Percentiles rank a stretch among this genome's conserved stretches.
These are phyloP conservation scores for Timema podura DNA, from an alignment of 2,888 invertebrate species.

Conservation along the genomic window DNA sequence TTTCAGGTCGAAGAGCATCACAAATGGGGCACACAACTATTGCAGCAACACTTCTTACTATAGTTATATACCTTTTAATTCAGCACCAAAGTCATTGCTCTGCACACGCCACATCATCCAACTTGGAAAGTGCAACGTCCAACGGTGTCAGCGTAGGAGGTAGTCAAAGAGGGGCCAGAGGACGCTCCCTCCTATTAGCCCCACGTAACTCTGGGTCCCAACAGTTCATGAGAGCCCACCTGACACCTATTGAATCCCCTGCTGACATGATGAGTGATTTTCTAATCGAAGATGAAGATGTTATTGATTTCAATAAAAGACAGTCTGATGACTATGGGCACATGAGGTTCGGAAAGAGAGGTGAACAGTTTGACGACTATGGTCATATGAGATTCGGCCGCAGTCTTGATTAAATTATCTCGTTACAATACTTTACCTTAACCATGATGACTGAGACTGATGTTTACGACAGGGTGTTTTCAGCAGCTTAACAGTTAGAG, in stretches of 20 bases:
- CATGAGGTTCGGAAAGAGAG: slow-evolving; percentile 57
- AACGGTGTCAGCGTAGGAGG: neutral
- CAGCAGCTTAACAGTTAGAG: too few relatives aligned
- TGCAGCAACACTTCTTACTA: slow-evolving; percentile 17
- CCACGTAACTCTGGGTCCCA: slow-evolving; percentile 1
- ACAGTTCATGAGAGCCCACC: slow-evolving; percentile 15
- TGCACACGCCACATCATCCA: slow-evolving; percentile 19
- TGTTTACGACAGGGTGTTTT: too few relatives aligned
- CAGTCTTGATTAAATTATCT: slow-evolving; percentile 34
- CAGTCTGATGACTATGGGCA: slow-evolving; percentile 58
- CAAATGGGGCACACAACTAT: slow-evolving; percentile 18
- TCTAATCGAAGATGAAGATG: slow-evolving; percentile 21
- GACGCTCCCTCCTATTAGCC: neutral
- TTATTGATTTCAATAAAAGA: slow-evolving; percentile 45
- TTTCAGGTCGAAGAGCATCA: too few relatives aligned
- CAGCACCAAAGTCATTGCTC: slow-evolving; percentile 11
- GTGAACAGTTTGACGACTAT: slow-evolving; percentile 66
- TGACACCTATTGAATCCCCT: slow-evolving; percentile 17
- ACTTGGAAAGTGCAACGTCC: slow-evolving; percentile 7
- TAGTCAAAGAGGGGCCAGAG: neutral
- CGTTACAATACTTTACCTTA: slow-evolving; percentile 6
- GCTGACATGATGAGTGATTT: slow-evolving; percentile 18
- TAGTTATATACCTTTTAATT: slow-evolving; percentile 20
- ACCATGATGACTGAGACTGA: neutral
- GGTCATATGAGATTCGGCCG: slow-evolving; percentile 71